Evolutionary conservation across 2,888 invertebrate genomes (phyloP), one percentile per base, ranked within the genome.

Genomic region (Polydrusus tereticollis): DNA sequence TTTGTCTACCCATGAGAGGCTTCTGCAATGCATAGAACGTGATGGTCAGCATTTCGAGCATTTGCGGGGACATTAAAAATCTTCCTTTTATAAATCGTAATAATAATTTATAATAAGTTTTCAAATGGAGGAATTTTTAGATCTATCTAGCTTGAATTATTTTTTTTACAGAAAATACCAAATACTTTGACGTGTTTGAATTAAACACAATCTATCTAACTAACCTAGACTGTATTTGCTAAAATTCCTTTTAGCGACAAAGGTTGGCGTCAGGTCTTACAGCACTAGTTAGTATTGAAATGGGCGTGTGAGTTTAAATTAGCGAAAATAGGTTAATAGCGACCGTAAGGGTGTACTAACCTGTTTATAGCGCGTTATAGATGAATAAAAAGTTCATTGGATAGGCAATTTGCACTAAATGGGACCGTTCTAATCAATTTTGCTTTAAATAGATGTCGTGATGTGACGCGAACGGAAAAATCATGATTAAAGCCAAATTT

Each of bases 321-420:
- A 55, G 29, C 52, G 14, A 55, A 55, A 55, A 55, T 55, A 55
- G 52, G 52, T 55, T 55, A 55, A 55, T 29, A 29, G 52, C 52
- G 10, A 16, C 18, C 1, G 52, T 55, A 55, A 55, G 52, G 52
- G 52, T 55, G 52, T 55, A 55, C 14, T 55, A 29, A 55, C 52
- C 29, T 18, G 52, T 29, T 55, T 29, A 55, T 55, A 18, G 52
- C 16, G 29, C 52, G 16, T 29, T 55, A 55, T 55, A 16, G 52
- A 7, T 18, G 29, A 29, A 29, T 14, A 29, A 55, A n/a, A 55
- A 55, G 29, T 29, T 55, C 18, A 55, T 55, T 55, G 29, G 52
- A 55, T 7, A 29, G 14, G 52, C 29, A 14, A 18, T 29, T 29
- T 55, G 16, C 52, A 29, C 3, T 55, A 7, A 29, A 55, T 29